Evolutionary conservation across 2,797 vertebrate species (phyloP).

Genomic region (Mallotus villosus): DNA sequence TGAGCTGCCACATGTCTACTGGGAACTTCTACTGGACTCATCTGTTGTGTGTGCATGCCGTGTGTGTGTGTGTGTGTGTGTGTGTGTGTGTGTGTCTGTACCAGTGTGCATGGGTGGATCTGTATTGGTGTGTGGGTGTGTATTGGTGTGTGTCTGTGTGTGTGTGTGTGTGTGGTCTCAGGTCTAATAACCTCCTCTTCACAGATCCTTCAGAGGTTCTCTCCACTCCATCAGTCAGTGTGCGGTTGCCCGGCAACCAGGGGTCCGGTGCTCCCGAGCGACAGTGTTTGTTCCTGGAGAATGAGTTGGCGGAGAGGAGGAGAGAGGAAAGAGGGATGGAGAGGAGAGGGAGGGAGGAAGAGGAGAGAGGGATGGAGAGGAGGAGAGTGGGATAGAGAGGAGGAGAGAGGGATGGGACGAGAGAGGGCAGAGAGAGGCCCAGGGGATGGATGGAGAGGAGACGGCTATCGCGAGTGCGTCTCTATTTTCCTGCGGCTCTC

Average conservation of each 20-base stretch:
- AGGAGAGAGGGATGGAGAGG: slow-evolving; percentile 31
- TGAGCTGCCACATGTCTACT: too few species aligned
- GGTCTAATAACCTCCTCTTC: slow-evolving; percentile 75
- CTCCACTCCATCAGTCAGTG: slow-evolving; percentile 76
- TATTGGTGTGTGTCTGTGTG: neutral
- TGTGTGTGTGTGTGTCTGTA: neutral
- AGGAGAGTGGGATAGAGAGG: slow-evolving; percentile 49
- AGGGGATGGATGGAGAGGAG: too few species aligned
- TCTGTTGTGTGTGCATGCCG: neutral
- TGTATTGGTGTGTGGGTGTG: neutral
- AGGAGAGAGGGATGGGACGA: too few species aligned
- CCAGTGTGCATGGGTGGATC: too few species aligned
- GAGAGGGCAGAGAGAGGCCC: too few species aligned
- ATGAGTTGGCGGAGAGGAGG: slow-evolving; percentile 59
- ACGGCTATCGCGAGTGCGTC: too few species aligned
- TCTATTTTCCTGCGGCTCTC: too few species aligned
- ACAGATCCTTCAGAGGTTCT: slow-evolving; percentile 75
- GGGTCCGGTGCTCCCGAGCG: slow-evolving; percentile 78
- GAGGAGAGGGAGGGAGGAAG: too few species aligned
- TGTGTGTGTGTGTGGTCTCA: slow-evolving; percentile 45
- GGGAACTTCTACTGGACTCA: neutral
- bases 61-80: neutral
- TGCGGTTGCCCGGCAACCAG: slow-evolving; percentile 80
- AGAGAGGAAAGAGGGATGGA: neutral
- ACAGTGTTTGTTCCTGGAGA: slow-evolving; percentile 76